Conservation (phyloP, 2,113 vertebrate species). For the Rhinolophus ferrumequinum region DNA sequence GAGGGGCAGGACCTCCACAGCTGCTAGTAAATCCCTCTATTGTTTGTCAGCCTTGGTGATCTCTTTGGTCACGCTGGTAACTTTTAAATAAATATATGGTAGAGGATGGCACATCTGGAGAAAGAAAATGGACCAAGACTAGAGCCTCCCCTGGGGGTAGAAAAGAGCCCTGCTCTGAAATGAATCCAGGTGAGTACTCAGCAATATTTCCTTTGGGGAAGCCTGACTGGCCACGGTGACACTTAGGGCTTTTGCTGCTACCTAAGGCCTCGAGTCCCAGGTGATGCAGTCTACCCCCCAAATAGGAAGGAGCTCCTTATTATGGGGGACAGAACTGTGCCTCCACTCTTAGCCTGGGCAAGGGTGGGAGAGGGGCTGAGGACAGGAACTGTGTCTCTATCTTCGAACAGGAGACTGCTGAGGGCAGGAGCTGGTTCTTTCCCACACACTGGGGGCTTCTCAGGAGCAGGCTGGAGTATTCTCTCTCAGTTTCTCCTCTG, state of each 20-base stretch:
- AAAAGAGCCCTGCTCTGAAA: neutral
- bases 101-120: neutral
- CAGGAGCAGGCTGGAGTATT: neutral
- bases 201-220: neutral
- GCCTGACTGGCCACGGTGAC: neutral
- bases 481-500: neutral
- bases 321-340: neutral
- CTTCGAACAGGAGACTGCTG: neutral
- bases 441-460: neutral
- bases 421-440: neutral
- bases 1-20: neutral
- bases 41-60: accelerated
- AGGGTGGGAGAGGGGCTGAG: neutral
- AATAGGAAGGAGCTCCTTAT: neutral
- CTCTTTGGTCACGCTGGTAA: neutral
- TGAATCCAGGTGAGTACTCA: neutral
- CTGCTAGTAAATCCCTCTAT: neutral
- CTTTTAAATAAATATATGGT: neutral
- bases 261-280: neutral
- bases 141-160: neutral
- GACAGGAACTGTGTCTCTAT: neutral
- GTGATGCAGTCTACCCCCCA: neutral
- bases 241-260: neutral
- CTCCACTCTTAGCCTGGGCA: neutral
- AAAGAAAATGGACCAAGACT: neutral